These are phyloP conservation scores for Grammomys dolichurus DNA, from an alignment of 2,113 vertebrate species.

Conservation along the genomic window DNA sequence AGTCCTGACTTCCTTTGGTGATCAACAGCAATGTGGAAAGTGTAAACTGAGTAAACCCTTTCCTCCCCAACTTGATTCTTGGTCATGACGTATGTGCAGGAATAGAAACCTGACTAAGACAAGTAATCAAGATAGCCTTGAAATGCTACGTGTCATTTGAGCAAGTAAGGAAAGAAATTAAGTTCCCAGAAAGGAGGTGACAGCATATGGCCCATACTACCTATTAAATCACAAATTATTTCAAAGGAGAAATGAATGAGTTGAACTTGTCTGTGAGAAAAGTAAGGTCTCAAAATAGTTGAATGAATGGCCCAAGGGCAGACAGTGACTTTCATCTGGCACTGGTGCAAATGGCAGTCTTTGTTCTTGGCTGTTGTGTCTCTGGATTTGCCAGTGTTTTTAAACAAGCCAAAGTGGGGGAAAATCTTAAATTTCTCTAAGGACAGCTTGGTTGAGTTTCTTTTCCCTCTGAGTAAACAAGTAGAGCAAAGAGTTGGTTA, in stretches of 20 bases:
- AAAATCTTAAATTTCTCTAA: conserved; percentile 42
- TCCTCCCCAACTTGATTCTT: too few relatives aligned
- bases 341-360: conserved; percentile 45
- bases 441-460: conserved; percentile 41
- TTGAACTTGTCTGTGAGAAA: conserved; percentile 55
- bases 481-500: conserved; percentile 13
- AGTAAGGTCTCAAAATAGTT: conserved; percentile 6
- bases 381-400: conserved; percentile 63
- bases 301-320: conserved; percentile 68
- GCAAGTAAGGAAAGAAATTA: conserved; percentile 49
- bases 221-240: conserved; percentile 57
- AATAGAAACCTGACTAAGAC: too few relatives aligned
- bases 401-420: conserved; percentile 32
- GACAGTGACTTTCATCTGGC: conserved; percentile 72
- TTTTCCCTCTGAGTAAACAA: conserved; percentile 46
- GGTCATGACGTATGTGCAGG: too few relatives aligned
- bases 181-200: conserved; percentile 20
- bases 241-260: conserved; percentile 48
- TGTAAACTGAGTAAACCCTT: too few relatives aligned
- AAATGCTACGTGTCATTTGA: conserved; percentile 32
- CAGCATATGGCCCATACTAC: conserved; percentile 23
- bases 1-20: too few relatives aligned
- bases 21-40: too few relatives aligned
- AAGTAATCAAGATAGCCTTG: background rate
- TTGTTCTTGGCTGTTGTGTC: conserved; percentile 30